phyloP scores from a whole-genome alignment of 1,140 invertebrate species.

The Onthophagus taurus region DNA sequence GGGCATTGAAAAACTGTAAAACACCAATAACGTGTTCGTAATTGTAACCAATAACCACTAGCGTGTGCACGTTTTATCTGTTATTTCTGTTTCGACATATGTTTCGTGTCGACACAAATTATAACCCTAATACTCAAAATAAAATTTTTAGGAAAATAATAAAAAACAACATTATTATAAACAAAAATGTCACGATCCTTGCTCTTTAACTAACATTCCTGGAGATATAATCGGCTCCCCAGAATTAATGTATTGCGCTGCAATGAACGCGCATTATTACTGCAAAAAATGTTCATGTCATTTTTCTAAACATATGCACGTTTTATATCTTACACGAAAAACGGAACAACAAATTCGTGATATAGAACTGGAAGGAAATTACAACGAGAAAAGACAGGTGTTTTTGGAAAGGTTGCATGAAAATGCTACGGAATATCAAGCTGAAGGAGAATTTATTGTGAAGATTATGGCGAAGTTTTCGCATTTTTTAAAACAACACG shows the following conservation, averaged over 20 bases:
- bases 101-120: too few species aligned
- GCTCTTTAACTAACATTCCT: conserved; percentile 3
- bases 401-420: background rate
- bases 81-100: too few species aligned
- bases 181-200: conserved; percentile 6
- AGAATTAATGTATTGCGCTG: conserved; percentile 6
- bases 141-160: conserved; percentile 3
- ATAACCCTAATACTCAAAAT: background rate
- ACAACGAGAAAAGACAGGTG: background rate
- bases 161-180: conserved; percentile 7
- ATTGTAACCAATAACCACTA: too few species aligned
- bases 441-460: background rate
- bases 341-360: background rate
- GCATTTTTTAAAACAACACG: background rate
- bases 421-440: background rate
- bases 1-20: too few species aligned
- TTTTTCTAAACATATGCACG: conserved; percentile 8
- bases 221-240: conserved; percentile 7
- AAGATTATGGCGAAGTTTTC: conserved; percentile 7
- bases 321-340: conserved; percentile 1
- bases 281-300: conserved; percentile 9
- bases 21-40: too few species aligned
- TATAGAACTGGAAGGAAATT: background rate
- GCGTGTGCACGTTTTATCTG: too few species aligned
- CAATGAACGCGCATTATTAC: conserved; percentile 7